Evolutionary conservation across 1,140 invertebrate species (phyloP).

Genomic region (Zaprionus lachaisei): DNA sequence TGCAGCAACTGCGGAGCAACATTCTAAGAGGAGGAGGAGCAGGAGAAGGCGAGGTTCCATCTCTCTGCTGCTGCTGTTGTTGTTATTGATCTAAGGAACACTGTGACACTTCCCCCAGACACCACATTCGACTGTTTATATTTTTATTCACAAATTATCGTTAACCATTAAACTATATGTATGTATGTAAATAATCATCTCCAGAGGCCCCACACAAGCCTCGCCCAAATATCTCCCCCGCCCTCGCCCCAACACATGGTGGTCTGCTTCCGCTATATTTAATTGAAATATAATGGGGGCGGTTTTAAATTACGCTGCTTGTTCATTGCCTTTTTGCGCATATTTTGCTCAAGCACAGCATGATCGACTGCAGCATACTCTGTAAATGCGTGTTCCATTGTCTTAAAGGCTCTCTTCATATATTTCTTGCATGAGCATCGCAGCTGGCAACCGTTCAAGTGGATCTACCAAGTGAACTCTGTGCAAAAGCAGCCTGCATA

Average conservation of each 20-base stretch:
- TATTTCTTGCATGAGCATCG: neutral
- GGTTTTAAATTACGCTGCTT: slow-evolving; percentile 70
- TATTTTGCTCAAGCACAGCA: slow-evolving; percentile 28
- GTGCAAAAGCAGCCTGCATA: neutral
- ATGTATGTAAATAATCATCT: slow-evolving; percentile 1
- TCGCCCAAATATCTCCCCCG: slow-evolving; percentile 8
- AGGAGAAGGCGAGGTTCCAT: neutral
- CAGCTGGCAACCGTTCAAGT: neutral
- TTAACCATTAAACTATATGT: slow-evolving; percentile 53
- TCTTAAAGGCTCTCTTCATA: neutral
- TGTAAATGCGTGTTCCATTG: slow-evolving; percentile 5
- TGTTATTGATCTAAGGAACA: neutral
- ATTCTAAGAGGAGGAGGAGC: slow-evolving; percentile 84
- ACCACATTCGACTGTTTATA: slow-evolving; percentile 25
- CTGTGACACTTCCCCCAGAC: slow-evolving; percentile 4
- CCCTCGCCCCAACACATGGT: slow-evolving; percentile 19
- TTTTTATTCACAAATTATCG: slow-evolving; percentile 25
- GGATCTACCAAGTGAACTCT: neutral
- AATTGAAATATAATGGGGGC: slow-evolving; percentile 80
- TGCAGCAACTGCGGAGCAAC: slow-evolving; percentile 92
- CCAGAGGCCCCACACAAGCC: neutral
- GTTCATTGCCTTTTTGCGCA: slow-evolving; percentile 30
- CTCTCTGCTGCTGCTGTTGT: neutral
- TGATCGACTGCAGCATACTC: slow-evolving; percentile 25
- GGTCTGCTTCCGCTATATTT: slow-evolving; percentile 69